These are phyloP conservation scores for Sipha flava DNA, from an alignment of 1,140 invertebrate genomes.

Conservation along the genomic window DNA sequence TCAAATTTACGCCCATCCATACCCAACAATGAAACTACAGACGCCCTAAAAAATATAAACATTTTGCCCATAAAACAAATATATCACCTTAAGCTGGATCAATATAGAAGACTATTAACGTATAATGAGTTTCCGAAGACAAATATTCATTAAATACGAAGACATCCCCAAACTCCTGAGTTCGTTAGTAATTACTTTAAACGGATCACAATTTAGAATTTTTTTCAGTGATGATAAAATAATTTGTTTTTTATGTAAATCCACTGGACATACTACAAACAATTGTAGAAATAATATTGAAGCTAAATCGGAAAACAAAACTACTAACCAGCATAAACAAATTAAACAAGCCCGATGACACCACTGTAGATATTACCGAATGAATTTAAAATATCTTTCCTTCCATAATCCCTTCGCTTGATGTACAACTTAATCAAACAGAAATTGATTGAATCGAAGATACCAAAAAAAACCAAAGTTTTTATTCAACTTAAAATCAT, in stretches of 20 bases:
- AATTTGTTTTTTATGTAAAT: neutral
- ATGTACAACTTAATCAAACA: neutral
- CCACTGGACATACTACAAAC: neutral
- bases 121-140: too few relatives aligned
- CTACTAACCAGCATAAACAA: neutral
- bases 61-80: too few relatives aligned
- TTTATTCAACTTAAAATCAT: neutral
- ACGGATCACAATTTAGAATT: too few relatives aligned
- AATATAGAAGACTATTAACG: too few relatives aligned
- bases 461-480: neutral
- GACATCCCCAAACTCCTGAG: too few relatives aligned
- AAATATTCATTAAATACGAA: too few relatives aligned
- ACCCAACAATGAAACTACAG: too few relatives aligned
- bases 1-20: too few relatives aligned
- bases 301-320: neutral
- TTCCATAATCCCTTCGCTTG: neutral
- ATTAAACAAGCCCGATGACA: neutral
- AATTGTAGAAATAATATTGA: neutral
- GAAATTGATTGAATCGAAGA: neutral
- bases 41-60: too few relatives aligned
- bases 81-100: too few relatives aligned
- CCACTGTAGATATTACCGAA: neutral
- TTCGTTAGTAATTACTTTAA: too few relatives aligned
- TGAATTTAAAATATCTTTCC: neutral
- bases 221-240: neutral